Evolutionary conservation across 2,888 invertebrate genomes (phyloP).

Genomic region (Limenitis camilla): DNA sequence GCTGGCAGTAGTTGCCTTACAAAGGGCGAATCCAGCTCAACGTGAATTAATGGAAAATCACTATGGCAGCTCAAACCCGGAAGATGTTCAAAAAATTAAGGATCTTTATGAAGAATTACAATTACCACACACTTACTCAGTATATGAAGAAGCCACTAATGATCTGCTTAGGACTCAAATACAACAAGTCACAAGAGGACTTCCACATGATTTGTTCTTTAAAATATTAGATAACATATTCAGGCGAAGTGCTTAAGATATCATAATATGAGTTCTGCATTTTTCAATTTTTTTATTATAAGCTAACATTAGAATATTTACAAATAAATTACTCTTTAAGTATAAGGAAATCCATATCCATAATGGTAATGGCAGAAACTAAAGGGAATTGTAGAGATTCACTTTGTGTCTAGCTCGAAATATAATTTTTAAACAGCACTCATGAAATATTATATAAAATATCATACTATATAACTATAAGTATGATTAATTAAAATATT

Average conservation of each 20-base stretch:
- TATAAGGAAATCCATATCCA: too few relatives aligned
- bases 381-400: too few relatives aligned
- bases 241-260: conserved; percentile 51
- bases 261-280: background rate
- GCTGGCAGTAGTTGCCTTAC: conserved; percentile 91
- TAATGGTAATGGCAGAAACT: too few relatives aligned
- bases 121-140: conserved; percentile 82
- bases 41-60: conserved; percentile 82
- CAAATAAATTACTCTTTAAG: too few relatives aligned
- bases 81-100: conserved; percentile 80
- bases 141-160: conserved; percentile 88
- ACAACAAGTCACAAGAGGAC: conserved; percentile 86
- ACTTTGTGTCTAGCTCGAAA: too few relatives aligned
- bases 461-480: too few relatives aligned
- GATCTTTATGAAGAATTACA: conserved; percentile 85
- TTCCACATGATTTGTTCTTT: conserved; percentile 87
- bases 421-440: too few relatives aligned
- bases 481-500: too few relatives aligned
- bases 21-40: conserved; percentile 82
- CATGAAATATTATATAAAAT: too few relatives aligned
- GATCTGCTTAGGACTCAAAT: conserved; percentile 88
- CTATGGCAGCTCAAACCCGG: conserved; percentile 81
- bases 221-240: conserved; percentile 88
- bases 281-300: too few relatives aligned
- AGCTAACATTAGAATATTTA: too few relatives aligned